A percentile compares a stretch with the other conserved stretches of the same genome.
Conservation (phyloP, 1,140 invertebrate genomes). For the Drosophila saltans region DNA sequence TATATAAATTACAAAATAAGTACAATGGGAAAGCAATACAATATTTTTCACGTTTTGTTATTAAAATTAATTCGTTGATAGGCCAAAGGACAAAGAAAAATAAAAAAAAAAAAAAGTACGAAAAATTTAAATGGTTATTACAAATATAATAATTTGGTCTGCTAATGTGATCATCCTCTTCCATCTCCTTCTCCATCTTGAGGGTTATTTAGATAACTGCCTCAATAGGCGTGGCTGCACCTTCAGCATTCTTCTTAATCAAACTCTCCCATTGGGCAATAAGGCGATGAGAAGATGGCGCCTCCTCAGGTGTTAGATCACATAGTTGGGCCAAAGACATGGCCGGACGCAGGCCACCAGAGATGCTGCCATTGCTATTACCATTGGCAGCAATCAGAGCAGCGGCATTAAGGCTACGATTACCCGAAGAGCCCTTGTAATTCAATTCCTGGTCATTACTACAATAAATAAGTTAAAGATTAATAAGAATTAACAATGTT, state of each 20-base stretch:
- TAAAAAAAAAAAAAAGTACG: not conserved
- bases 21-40: slow-evolving; percentile 39
- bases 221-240: slow-evolving; percentile 54
- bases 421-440: slow-evolving; percentile 45
- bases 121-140: slow-evolving; percentile 41
- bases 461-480: not conserved
- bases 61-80: slow-evolving; percentile 70
- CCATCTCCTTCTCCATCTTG: too few species aligned
- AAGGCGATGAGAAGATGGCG: slow-evolving; percentile 85
- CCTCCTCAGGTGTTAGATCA: slow-evolving; percentile 85
- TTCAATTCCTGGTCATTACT: slow-evolving; percentile 56
- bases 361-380: slow-evolving; percentile 50
- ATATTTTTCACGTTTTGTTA: slow-evolving; percentile 13
- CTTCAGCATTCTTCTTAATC: slow-evolving; percentile 85
- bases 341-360: slow-evolving; percentile 84
- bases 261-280: slow-evolving; percentile 86
- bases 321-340: slow-evolving; percentile 86
- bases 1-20: slow-evolving; percentile 53
- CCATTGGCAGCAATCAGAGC: slow-evolving; percentile 36
- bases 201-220: slow-evolving; percentile 45
- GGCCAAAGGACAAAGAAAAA: slow-evolving; percentile 1
- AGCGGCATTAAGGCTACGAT: slow-evolving; percentile 59
- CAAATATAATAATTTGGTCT: slow-evolving; percentile 73
- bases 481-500: too few species aligned
- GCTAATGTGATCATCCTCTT: slow-evolving; percentile 19